phyloP scores from a whole-genome alignment of 2,888 invertebrate species.

The Odontothrips loti region DNA sequence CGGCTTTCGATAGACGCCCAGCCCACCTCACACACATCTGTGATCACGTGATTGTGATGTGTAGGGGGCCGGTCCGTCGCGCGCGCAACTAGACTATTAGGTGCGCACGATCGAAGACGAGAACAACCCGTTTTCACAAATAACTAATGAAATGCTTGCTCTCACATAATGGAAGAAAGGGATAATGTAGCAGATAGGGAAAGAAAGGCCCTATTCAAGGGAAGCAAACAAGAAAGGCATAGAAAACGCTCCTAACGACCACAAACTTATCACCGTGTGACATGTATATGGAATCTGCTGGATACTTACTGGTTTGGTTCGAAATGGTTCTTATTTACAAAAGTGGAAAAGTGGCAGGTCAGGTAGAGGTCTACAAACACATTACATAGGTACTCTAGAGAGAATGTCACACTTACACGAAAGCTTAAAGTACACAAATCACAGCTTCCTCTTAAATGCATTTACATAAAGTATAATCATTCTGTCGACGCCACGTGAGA shows the following conservation, averaged over 20 bases:
- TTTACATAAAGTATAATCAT: no score
- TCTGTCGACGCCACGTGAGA: no score
- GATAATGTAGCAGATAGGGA: neutral
- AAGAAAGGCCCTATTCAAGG: neutral
- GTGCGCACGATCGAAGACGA: no score
- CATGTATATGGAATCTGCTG: conserved; percentile 4
- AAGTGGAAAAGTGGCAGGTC: conserved; percentile 26
- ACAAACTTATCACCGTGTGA: conserved; percentile 1
- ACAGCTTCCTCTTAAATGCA: neutral
- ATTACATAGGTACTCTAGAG: neutral
- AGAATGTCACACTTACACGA: conserved; percentile 1
- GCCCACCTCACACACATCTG: no score
- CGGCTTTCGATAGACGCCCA: no score
- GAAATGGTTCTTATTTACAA: conserved; percentile 16
- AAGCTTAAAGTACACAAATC: conserved; percentile 16
- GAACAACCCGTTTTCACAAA: no score
- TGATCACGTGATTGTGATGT: no score
- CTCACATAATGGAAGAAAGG: no score
- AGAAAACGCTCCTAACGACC: neutral
- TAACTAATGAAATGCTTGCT: no score
- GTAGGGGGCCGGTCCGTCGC: no score
- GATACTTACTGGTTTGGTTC: neutral
- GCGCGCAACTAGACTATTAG: no score
- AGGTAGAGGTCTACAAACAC: conserved; percentile 19
- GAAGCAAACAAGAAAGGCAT: neutral